Conservation (phyloP, 1,140 invertebrate species). For the Neodiprion pinetum region DNA sequence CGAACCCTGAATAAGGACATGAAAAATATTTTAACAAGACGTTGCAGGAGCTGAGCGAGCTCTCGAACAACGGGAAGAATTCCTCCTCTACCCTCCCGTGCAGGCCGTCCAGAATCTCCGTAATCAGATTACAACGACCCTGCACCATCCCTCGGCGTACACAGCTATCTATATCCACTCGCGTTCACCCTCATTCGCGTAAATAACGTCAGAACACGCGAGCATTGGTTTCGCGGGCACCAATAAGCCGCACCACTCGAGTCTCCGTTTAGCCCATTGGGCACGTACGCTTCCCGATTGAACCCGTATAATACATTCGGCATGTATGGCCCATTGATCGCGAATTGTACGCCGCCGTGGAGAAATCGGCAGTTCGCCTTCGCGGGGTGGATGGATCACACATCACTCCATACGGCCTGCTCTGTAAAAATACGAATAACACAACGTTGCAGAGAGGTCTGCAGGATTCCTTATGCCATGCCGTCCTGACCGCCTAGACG, state of each 20-base stretch:
- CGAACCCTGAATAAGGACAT: no score
- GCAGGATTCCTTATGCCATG: not conserved
- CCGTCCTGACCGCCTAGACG: not conserved
- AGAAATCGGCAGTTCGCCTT: not conserved
- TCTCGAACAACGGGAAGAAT: no score
- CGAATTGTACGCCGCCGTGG: not conserved
- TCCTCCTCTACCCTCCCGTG: no score
- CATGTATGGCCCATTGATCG: not conserved
- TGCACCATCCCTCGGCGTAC: not conserved
- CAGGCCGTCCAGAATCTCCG: not conserved
- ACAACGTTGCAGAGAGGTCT: not conserved
- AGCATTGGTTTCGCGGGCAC: not conserved
- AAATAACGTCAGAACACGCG: slow-evolving; percentile 1
- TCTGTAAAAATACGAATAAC: not conserved
- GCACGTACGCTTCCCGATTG: not conserved
- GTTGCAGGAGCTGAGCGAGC: no score
- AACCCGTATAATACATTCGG: not conserved
- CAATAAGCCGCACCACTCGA: not conserved
- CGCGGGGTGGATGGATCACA: not conserved
- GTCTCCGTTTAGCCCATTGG: not conserved
- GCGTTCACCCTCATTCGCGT: not conserved
- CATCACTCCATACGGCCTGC: not conserved
- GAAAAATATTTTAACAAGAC: no score
- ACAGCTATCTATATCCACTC: not conserved
- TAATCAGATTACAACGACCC: slow-evolving; percentile 1